A percentile compares a stretch with the other conserved stretches of the same genome.
phyloP scores from a whole-genome alignment of 1,140 invertebrate genomes.

The Daktulosphaira vitifoliae region DNA sequence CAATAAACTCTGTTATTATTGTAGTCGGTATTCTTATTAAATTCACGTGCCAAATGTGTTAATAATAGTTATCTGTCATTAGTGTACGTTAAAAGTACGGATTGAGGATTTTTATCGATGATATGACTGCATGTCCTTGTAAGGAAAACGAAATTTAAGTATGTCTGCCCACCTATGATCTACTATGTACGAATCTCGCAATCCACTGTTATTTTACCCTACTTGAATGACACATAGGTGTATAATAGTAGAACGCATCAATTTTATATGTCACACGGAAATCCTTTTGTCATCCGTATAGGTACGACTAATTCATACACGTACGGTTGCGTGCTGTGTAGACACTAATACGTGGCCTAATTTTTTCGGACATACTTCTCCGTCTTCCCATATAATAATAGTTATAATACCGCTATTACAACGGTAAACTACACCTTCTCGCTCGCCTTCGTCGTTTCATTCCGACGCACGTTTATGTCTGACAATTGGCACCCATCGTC shows the following conservation, averaged over 20 bases:
- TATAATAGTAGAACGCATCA: neutral
- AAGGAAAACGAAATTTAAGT: too few relatives aligned
- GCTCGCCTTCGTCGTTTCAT: slow-evolving; percentile 16
- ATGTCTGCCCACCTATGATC: too few relatives aligned
- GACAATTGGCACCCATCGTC: slow-evolving; percentile 16
- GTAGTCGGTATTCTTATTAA: too few relatives aligned
- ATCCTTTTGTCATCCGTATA: slow-evolving; percentile 15
- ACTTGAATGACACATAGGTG: too few relatives aligned
- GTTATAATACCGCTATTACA: slow-evolving; percentile 33
- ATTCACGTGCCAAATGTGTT: too few relatives aligned
- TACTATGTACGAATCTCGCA: too few relatives aligned
- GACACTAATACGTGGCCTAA: slow-evolving; percentile 28
- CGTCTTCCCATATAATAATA: slow-evolving; percentile 26
- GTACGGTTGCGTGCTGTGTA: slow-evolving; percentile 8
- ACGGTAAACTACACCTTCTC: slow-evolving; percentile 33
- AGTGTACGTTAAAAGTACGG: too few relatives aligned
- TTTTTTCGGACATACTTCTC: slow-evolving; percentile 32
- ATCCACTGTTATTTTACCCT: too few relatives aligned
- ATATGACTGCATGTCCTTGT: too few relatives aligned
- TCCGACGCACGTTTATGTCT: slow-evolving; percentile 20
- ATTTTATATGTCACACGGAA: slow-evolving; percentile 6
- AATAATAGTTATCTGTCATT: too few relatives aligned
- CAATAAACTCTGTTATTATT: too few relatives aligned
- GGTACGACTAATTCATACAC: slow-evolving; percentile 11
- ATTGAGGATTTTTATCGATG: too few relatives aligned